A percentile compares a stretch with the other conserved stretches of the same genome.
Conservation (phyloP, 1,140 invertebrate species). For the Drosophila rhopaloa region DNA sequence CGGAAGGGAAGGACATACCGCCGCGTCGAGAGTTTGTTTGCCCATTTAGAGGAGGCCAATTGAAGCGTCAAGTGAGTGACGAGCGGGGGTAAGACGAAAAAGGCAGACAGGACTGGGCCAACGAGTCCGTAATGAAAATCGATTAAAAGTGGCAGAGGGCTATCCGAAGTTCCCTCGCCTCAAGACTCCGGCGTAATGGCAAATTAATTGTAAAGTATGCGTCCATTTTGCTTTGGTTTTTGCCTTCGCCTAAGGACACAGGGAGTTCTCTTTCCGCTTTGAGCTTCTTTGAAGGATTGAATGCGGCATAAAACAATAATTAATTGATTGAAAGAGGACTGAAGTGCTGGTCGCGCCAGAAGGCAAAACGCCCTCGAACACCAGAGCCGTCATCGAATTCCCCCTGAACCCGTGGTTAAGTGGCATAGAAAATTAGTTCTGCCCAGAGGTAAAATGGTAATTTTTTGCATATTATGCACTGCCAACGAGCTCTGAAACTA, state of each 20-base stretch:
- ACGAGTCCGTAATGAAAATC: slow-evolving; percentile 76
- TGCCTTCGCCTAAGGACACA: slow-evolving; percentile 60
- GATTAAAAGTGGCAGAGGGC: slow-evolving; percentile 67
- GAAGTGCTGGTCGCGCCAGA: slow-evolving; percentile 58
- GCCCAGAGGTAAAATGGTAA: slow-evolving; percentile 69
- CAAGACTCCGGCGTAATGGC: slow-evolving; percentile 56
- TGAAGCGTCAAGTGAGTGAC: slow-evolving; percentile 79
- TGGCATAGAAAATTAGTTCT: slow-evolving; percentile 79
- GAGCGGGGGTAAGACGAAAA: slow-evolving; percentile 30
- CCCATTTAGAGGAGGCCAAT: slow-evolving; percentile 72
- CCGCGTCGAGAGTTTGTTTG: slow-evolving; percentile 61
- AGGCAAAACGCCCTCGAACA: slow-evolving; percentile 39
- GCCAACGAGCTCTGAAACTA: not conserved
- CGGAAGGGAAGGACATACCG: slow-evolving; percentile 20
- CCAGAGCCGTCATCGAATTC: slow-evolving; percentile 15
- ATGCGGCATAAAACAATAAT: slow-evolving; percentile 77
- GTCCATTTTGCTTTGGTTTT: slow-evolving; percentile 75
- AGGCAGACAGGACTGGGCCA: slow-evolving; percentile 18
- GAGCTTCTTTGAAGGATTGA: slow-evolving; percentile 67
- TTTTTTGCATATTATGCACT: slow-evolving; percentile 46
- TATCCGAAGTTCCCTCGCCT: slow-evolving; percentile 8
- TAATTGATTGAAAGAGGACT: slow-evolving; percentile 78
- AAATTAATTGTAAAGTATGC: slow-evolving; percentile 82
- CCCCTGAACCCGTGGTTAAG: slow-evolving; percentile 43
- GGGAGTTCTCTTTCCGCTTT: slow-evolving; percentile 51